Percentiles rank a stretch among this genome's conserved stretches.
Evolutionary conservation across 2,113 vertebrate genomes (phyloP).

Genomic region (Cyprinus carpio): DNA sequence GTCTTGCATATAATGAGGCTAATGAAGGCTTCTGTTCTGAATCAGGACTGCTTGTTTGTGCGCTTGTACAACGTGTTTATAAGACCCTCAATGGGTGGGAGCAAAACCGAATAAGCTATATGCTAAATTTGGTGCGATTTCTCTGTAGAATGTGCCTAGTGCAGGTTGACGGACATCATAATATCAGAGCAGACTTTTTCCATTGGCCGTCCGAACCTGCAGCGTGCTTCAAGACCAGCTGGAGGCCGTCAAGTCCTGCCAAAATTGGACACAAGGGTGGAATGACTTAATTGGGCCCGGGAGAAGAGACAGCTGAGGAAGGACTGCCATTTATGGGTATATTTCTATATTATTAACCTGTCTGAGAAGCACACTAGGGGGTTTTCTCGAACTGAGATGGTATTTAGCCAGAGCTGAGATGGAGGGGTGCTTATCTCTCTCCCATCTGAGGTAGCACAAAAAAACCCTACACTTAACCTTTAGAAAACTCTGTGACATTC

Average conservation of each 20-base stretch:
- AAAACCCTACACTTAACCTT: constrained; percentile 34
- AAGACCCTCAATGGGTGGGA: not conserved
- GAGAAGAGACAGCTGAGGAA: constrained; percentile 24
- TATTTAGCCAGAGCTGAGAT: constrained; percentile 25
- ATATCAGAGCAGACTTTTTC: not conserved
- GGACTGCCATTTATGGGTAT: not conserved
- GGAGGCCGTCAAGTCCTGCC: constrained; percentile 17
- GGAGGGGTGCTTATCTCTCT: constrained; percentile 22
- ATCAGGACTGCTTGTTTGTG: not conserved
- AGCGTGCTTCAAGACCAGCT: not conserved
- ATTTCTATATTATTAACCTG: not conserved
- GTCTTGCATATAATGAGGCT: constrained; percentile 42
- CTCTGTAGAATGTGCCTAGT: not conserved
- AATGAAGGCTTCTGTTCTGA: constrained; percentile 39
- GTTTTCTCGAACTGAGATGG: not conserved
- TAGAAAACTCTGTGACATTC: constrained; percentile 20
- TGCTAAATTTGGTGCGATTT: constrained; percentile 42
- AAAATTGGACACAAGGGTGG: not conserved
- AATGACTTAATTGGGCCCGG: constrained; percentile 15
- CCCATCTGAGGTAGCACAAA: not conserved
- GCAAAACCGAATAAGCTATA: not conserved
- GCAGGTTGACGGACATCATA: constrained; percentile 21
- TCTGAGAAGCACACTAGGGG: not conserved
- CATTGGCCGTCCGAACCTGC: not conserved
- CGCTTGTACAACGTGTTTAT: not conserved